A percentile compares a stretch with the other conserved stretches of the same genome.
Evolutionary conservation across 2,888 invertebrate genomes (phyloP).

Genomic region (Watsonalla cultraria): DNA sequence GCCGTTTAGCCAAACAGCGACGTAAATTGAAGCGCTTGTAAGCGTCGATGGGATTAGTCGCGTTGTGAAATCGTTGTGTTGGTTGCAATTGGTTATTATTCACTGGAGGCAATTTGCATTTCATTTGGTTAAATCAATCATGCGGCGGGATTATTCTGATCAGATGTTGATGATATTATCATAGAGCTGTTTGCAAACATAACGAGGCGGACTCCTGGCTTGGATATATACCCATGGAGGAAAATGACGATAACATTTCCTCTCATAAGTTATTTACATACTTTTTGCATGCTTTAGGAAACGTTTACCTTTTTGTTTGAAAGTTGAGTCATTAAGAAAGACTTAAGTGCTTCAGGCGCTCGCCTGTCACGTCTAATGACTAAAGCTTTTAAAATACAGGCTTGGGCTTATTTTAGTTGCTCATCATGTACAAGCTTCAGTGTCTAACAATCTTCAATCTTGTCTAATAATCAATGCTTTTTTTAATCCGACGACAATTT

Average conservation of each 20-base stretch:
- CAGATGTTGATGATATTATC: background rate
- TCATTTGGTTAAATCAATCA: background rate
- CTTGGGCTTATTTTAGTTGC: constrained; percentile 16
- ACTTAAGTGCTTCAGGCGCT: constrained; percentile 24
- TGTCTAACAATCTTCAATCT: too few relatives aligned
- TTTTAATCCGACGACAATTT: too few relatives aligned
- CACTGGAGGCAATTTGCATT: background rate
- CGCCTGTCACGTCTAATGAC: constrained; percentile 25
- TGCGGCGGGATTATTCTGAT: background rate
- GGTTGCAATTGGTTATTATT: background rate
- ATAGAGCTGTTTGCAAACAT: too few relatives aligned
- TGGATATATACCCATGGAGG: background rate
- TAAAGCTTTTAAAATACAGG: constrained; percentile 18
- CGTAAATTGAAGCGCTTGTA: background rate
- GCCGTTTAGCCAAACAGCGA: background rate
- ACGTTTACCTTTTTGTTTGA: background rate
- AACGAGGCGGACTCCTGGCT: too few relatives aligned
- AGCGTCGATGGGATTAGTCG: background rate
- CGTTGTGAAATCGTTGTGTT: background rate
- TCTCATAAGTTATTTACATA: background rate
- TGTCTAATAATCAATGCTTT: too few relatives aligned
- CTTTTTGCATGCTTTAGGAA: background rate
- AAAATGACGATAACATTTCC: background rate
- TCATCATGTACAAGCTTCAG: background rate
- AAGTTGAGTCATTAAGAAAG: constrained; percentile 14